phyloP scores from a whole-genome alignment of 37 sponge, comb jelly and placozoan species.

The Chondrilla cf. caribensis region DNA sequence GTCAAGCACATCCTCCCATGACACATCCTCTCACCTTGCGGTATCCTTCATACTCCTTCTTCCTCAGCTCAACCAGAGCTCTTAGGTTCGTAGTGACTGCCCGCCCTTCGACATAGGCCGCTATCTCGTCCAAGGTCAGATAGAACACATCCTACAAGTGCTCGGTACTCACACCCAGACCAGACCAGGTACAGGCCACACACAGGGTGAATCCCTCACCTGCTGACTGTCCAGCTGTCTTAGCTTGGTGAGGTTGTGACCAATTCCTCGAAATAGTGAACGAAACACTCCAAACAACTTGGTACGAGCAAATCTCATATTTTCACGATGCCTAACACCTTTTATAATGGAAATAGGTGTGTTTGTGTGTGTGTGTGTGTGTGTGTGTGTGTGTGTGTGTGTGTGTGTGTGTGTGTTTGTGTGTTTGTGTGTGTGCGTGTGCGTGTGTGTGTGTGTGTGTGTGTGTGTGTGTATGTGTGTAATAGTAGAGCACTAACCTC shows the following conservation, averaged over 20 bases:
- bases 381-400: neutral
- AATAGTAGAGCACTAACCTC: too few species aligned
- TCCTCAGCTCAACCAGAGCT: conserved; percentile 72
- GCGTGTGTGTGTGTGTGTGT: too few species aligned
- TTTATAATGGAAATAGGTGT: too few species aligned
- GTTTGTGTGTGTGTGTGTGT: neutral
- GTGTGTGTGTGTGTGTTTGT: too few species aligned
- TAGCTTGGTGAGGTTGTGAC: conserved; percentile 51
- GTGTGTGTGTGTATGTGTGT: too few species aligned
- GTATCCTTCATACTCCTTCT: conserved; percentile 67
- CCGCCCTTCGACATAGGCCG: conserved; percentile 69
- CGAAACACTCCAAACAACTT: conserved; percentile 80
- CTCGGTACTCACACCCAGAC: neutral
- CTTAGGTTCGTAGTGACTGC: conserved; percentile 72
- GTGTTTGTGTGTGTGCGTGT: too few species aligned
- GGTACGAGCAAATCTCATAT: conserved; percentile 79
- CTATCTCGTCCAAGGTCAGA: conserved; percentile 76
- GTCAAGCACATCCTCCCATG: neutral
- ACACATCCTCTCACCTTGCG: conserved; percentile 36
- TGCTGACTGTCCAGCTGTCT: conserved; percentile 48
- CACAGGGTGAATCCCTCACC: conserved; percentile 26
- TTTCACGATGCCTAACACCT: conserved; percentile 77
- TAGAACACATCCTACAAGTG: conserved; percentile 79
- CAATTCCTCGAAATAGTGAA: conserved; percentile 70
- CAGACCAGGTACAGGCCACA: neutral